phyloP scores from a whole-genome alignment of 2,113 vertebrate genomes.

The Cercopithecus mona region DNA sequence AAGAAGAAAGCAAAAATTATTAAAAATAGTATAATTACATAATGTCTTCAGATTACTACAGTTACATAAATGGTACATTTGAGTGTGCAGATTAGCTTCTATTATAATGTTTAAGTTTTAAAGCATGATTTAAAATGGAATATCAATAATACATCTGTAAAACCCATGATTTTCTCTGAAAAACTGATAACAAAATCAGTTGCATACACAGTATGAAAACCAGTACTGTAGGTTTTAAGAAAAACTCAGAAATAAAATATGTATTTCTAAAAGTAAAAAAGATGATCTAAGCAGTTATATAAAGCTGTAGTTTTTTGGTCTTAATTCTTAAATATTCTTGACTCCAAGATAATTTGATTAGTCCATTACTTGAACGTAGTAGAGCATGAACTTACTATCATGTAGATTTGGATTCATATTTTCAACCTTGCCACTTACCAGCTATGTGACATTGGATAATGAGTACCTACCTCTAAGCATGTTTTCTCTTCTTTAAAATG shows the following conservation, averaged over 20 bases:
- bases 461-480: background rate
- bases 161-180: constrained; percentile 10
- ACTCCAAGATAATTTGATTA: background rate
- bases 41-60: background rate
- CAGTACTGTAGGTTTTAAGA: background rate
- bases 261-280: constrained; percentile 28
- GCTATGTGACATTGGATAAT: background rate
- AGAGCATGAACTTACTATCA: background rate
- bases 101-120: background rate
- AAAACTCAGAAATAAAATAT: too few species aligned
- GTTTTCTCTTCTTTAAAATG: constrained; percentile 7
- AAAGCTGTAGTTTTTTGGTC: background rate
- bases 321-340: constrained; percentile 28
- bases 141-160: background rate
- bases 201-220: background rate
- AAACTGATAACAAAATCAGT: background rate
- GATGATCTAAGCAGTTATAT: background rate
- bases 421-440: background rate
- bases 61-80: background rate
- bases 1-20: constrained; percentile 1
- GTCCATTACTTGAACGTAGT: background rate
- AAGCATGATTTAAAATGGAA: background rate
- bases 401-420: background rate
- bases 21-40: background rate
- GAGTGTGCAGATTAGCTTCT: background rate